Base-by-base conservation (phyloP, 2,113 vertebrate genomes). In the Taurulus bubalis region DNA sequence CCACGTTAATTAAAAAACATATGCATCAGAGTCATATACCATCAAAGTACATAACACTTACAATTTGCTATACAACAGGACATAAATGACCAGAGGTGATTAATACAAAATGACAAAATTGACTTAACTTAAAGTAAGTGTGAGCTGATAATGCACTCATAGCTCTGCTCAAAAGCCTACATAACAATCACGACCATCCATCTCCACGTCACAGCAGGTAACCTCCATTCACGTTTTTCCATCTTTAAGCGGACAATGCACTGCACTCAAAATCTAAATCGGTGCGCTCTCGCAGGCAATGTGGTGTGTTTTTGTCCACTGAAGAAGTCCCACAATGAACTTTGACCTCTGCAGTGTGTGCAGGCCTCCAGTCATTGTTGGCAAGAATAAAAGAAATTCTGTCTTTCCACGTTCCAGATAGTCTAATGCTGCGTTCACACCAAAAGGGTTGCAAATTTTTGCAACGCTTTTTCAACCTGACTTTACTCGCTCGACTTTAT, bases 131-230 rank as follows among this genome's bases (percentile, higher is more conserved):
- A n/a, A 30, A 18, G 9, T 22, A 64, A 60, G 11, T 59, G 34
- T 59, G 55, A 64, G 22, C 42, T 68, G 34, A 68, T 28, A n/a
- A 66, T 82, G 56, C 71, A 40, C 34, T 70, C n/a, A n/a, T n/a
- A n/a, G 12, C 45, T 55, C 12, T 28, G 28, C 32, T 58, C 28
- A 47, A 5, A 78, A 73, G 51, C 40, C 7, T 30, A 49, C 55
- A 58, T 24, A 64, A 49, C 42, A 62, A 5, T 38, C 6, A 58
- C n/a, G 15, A 6, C 15, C 49, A 16, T 3, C 66, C 69, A 66
- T 22, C 24, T 16, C 7, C 24, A 42, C 49, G 7, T 45, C 26
- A 79, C 26, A 45, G 66, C 11, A 65, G 26, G 10, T 32, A 22
- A 69, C 59, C 68, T 20, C 24, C 34, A 22, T 76, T 62, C 38